Percentiles rank a stretch among this genome's conserved stretches.
Evolutionary conservation across 2,113 vertebrate species (phyloP).

Genomic region (Pseudorectes ferrugineus): DNA sequence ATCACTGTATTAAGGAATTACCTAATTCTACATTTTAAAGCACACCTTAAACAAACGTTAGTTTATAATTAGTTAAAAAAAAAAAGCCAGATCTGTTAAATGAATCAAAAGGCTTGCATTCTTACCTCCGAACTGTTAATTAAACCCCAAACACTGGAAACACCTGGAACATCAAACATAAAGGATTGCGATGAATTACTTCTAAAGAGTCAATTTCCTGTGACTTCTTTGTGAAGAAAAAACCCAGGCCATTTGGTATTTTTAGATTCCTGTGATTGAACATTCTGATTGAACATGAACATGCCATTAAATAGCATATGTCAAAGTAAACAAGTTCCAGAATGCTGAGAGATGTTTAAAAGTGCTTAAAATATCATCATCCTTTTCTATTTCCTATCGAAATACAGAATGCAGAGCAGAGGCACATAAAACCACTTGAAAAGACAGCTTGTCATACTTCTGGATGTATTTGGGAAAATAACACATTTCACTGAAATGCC

Average conservation of each 20-base stretch:
- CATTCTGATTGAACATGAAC: not conserved
- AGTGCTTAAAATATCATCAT: not conserved
- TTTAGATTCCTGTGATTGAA: not conserved
- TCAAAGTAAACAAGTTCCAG: not conserved
- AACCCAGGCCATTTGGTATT: not conserved
- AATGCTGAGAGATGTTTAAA: not conserved
- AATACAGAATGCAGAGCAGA: not conserved
- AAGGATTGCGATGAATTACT: not conserved
- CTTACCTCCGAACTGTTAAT: not conserved
- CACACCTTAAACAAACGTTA: not conserved
- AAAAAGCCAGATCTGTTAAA: not conserved
- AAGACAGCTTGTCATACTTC: not conserved
- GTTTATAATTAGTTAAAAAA: not conserved
- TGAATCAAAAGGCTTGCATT: not conserved
- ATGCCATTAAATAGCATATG: not conserved
- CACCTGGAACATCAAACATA: not conserved
- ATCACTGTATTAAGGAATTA: not conserved
- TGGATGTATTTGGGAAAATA: slow-evolving; percentile 1
- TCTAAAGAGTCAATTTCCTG: not conserved
- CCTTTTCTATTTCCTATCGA: not conserved
- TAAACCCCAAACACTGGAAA: not conserved
- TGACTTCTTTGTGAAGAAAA: not conserved
- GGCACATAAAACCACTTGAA: not conserved
- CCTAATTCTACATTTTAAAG: not conserved
- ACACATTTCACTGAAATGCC: not conserved